Percentiles rank a stretch among this genome's conserved stretches.
Conservation (phyloP, 2,888 invertebrate species). For the Hydriomena furcata region DNA sequence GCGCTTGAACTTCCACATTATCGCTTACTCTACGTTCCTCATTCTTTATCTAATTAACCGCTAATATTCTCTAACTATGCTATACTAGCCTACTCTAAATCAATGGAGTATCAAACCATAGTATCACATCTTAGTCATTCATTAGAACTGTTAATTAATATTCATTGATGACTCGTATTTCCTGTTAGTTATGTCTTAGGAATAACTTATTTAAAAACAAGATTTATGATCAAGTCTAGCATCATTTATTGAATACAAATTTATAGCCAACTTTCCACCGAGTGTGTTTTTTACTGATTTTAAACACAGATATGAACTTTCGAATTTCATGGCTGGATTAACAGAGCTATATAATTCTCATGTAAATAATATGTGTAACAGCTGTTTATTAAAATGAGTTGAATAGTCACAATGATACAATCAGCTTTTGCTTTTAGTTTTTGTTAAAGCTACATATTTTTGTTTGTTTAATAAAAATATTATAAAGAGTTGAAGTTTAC, state of each 20-base stretch:
- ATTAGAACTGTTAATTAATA: conserved; percentile 9
- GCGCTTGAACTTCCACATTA: conserved; percentile 58
- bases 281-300: neutral
- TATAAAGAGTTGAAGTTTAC: no score
- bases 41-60: conserved; percentile 48
- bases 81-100: conserved; percentile 38
- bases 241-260: neutral
- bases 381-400: no score
- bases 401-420: no score
- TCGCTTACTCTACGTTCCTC: conserved; percentile 34
- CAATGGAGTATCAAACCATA: conserved; percentile 12
- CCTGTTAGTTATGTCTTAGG: conserved; percentile 9
- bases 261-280: conserved; percentile 5
- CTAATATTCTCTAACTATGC: conserved; percentile 50
- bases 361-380: neutral
- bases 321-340: conserved; percentile 10
- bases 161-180: conserved; percentile 16
- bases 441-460: no score
- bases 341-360: neutral
- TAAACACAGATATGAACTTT: conserved; percentile 12
- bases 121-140: conserved; percentile 9
- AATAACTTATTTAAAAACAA: conserved; percentile 6
- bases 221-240: neutral
- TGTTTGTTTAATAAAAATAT: no score
- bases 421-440: no score